Percentiles rank a stretch among this genome's conserved stretches.
Conservation (phyloP, 2,888 invertebrate genomes). For the Marronus borbonicus region DNA sequence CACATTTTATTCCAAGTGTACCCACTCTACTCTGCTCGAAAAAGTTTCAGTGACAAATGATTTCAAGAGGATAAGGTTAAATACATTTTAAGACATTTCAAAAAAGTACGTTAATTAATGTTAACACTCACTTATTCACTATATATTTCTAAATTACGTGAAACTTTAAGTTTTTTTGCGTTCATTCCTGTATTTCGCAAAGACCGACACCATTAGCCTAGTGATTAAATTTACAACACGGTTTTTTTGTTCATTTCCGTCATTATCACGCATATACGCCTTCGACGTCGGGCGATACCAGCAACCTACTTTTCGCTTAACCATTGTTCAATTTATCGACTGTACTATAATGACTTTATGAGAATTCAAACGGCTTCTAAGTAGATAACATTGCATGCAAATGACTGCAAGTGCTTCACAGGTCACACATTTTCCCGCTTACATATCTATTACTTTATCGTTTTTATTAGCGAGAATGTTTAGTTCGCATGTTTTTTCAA, state of each 20-base stretch:
- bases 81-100: too few relatives aligned
- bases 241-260: conserved; percentile 3
- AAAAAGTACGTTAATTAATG: too few relatives aligned
- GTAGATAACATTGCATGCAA: conserved; percentile 42
- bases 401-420: conserved; percentile 45
- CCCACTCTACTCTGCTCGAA: too few relatives aligned
- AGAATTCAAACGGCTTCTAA: conserved; percentile 35
- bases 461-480: conserved; percentile 22
- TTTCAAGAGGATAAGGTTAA: too few relatives aligned
- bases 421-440: conserved; percentile 41
- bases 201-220: too few relatives aligned
- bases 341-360: conserved; percentile 36
- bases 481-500: conserved; percentile 23
- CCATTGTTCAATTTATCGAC: conserved; percentile 31
- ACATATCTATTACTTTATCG: conserved; percentile 33
- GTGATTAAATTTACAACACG: neutral
- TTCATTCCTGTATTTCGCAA: too few relatives aligned
- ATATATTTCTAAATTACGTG: too few relatives aligned
- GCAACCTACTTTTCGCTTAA: conserved; percentile 34
- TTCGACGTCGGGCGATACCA: neutral
- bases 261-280: neutral
- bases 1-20: too few relatives aligned
- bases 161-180: too few relatives aligned
- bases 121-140: too few relatives aligned
- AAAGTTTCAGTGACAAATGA: too few relatives aligned